phyloP scores from a whole-genome alignment of 1,140 invertebrate genomes.

The Sarcophaga bullata region DNA sequence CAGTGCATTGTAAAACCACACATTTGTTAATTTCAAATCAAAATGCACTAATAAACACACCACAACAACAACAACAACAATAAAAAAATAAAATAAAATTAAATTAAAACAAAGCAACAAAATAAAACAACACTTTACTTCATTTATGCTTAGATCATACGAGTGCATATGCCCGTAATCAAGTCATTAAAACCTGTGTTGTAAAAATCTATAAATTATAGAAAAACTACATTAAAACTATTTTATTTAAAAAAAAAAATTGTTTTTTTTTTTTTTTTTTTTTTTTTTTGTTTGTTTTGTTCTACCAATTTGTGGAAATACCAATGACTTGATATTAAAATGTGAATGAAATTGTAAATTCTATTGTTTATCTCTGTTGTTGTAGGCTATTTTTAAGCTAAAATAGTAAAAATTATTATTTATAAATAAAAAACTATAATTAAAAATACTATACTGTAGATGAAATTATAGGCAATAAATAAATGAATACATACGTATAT shows the following conservation, averaged over 20 bases:
- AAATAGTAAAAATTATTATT: conserved; percentile 11
- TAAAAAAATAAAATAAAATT: too few relatives aligned
- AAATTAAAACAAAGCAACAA: neutral
- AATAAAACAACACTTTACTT: neutral
- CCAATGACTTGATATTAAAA: conserved; percentile 18
- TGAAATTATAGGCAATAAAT: neutral
- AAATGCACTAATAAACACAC: neutral
- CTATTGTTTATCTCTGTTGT: neutral
- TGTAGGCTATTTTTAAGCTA: neutral
- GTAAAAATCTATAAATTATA: neutral
- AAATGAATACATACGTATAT: too few relatives aligned
- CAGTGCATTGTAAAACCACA: conserved; percentile 9
- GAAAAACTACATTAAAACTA: neutral
- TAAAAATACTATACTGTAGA: neutral
- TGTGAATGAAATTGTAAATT: conserved; percentile 8
- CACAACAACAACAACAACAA: too few relatives aligned
- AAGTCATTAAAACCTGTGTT: neutral
- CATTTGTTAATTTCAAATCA: neutral
- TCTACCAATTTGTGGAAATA: conserved; percentile 13
- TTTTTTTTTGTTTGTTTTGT: neutral
- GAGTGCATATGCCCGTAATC: neutral
- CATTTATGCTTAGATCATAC: neutral
- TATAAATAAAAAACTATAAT: conserved; percentile 16
- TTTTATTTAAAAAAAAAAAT: too few relatives aligned
- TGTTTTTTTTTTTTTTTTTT: too few relatives aligned